These are phyloP conservation scores for Dinocampus coccinellae DNA, from an alignment of 2,888 invertebrate species.

Conservation along the genomic window DNA sequence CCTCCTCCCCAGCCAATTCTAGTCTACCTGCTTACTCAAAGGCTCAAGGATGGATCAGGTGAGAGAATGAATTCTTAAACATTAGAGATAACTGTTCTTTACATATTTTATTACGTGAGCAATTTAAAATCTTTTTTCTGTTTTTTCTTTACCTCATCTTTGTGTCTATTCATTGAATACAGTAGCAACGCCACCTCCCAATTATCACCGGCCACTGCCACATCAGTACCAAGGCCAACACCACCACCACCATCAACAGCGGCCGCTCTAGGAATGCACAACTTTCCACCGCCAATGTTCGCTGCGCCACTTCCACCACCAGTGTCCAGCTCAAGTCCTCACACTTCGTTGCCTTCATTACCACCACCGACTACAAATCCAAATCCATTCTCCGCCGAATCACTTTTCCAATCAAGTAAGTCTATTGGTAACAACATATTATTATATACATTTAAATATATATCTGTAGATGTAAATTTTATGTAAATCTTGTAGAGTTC, in stretches of 20 bases:
- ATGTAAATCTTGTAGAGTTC: not conserved
- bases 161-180: constrained; percentile 22
- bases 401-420: constrained; percentile 88
- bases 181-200: constrained; percentile 67
- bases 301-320: constrained; percentile 75
- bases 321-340: constrained; percentile 67
- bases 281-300: constrained; percentile 78
- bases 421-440: constrained; percentile 52
- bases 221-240: constrained; percentile 72
- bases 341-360: constrained; percentile 63
- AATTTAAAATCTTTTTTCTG: constrained; percentile 3
- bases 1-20: constrained; percentile 73
- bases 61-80: constrained; percentile 34
- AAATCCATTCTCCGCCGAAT: constrained; percentile 90
- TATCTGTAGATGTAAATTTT: too few relatives aligned
- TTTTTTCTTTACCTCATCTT: constrained; percentile 18
- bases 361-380: constrained; percentile 75
- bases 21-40: constrained; percentile 73
- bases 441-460: not conserved
- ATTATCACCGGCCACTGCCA: constrained; percentile 70
- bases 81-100: constrained; percentile 7
- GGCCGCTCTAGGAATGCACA: constrained; percentile 72
- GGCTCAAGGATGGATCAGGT: constrained; percentile 70
- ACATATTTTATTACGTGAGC: not conserved
- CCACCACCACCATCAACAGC: constrained; percentile 72